These are phyloP conservation scores for Sinonovacula constricta DNA, from an alignment of 1,140 invertebrate species.

Conservation along the genomic window DNA sequence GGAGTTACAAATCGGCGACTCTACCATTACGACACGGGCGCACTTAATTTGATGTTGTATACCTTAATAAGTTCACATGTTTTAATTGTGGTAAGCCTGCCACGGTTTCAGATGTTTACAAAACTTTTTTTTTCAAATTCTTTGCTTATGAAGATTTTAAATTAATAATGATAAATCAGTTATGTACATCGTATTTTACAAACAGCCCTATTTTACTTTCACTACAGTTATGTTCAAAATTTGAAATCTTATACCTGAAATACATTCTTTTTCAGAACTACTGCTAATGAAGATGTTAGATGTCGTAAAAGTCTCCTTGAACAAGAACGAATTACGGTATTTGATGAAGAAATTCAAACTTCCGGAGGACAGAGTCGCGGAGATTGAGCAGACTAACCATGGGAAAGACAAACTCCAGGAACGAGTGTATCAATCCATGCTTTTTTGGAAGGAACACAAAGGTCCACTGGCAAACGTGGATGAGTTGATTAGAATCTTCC, in stretches of 20 bases:
- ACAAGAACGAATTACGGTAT: constrained; percentile 73
- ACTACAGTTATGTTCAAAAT: no score
- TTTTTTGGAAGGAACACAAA: constrained; percentile 70
- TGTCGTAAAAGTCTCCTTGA: constrained; percentile 65
- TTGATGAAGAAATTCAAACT: constrained; percentile 75
- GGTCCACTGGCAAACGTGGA: constrained; percentile 69
- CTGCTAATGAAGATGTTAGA: constrained; percentile 73
- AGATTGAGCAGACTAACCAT: constrained; percentile 71
- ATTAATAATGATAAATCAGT: no score
- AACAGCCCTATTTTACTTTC: no score
- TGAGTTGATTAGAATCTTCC: constrained; percentile 73
- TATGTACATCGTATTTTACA: no score
- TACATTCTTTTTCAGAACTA: constrained; percentile 65
- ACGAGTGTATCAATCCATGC: constrained; percentile 64
- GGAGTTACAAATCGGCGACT: no score
- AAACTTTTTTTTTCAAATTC: no score
- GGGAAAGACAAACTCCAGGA: constrained; percentile 73
- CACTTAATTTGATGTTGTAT: no score
- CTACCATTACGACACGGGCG: no score
- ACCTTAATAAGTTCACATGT: no score
- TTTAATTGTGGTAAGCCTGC: no score
- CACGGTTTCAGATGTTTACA: no score
- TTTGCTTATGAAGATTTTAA: no score
- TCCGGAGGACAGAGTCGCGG: constrained; percentile 68
- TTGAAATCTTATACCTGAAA: background rate